Percentiles rank a stretch among this genome's conserved stretches.
Conservation (phyloP, 2,113 vertebrate genomes). For the Empidonax traillii region DNA sequence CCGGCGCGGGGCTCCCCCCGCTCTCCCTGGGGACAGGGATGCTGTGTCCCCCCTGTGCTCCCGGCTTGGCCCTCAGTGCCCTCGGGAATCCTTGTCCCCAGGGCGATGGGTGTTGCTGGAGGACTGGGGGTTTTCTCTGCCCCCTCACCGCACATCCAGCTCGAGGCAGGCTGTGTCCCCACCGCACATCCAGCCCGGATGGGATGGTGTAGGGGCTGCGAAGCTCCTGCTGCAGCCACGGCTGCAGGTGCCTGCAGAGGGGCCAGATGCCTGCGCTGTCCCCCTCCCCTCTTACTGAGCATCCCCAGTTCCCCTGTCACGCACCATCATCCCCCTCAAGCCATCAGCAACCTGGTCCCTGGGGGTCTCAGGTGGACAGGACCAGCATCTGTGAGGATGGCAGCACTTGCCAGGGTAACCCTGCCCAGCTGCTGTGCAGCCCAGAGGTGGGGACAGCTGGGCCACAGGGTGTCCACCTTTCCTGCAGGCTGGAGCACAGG, state of each 20-base stretch:
- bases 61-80: rapidly evolving
- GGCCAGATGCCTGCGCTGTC: rapidly evolving
- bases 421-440: not conserved
- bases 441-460: not conserved
- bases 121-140: not conserved
- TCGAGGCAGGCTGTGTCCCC: too few relatives aligned
- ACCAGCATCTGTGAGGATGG: not conserved
- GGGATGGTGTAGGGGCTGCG: not conserved
- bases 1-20: rapidly evolving
- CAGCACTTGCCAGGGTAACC: not conserved
- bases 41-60: rapidly evolving
- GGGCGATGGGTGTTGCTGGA: rapidly evolving
- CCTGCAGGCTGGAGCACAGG: not conserved
- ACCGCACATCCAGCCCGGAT: not conserved
- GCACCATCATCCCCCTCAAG: rapidly evolving
- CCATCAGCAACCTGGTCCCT: not conserved
- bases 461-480: rapidly evolving
- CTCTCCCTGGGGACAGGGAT: rapidly evolving
- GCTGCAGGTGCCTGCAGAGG: rapidly evolving
- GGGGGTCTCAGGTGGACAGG: not conserved
- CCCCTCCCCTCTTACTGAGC: rapidly evolving
- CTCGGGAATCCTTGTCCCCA: not conserved
- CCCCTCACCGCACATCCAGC: rapidly evolving
- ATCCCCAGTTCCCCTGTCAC: rapidly evolving
- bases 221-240: not conserved